Evolutionary conservation across 2,797 vertebrate species (phyloP).

Genomic region (Podargus strigoides): DNA sequence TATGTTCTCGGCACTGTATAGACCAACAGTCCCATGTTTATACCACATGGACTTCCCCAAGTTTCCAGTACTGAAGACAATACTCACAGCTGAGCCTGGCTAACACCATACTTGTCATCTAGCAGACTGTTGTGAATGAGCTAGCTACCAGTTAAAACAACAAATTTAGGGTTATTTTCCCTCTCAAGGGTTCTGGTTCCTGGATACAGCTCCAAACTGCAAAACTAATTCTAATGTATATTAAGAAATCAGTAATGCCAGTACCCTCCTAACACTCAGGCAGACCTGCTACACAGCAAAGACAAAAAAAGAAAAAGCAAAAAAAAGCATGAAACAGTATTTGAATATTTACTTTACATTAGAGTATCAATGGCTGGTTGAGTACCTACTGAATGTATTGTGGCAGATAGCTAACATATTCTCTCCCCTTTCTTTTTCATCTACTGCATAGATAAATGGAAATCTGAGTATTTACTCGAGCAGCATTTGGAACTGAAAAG

Average conservation of each 20-base stretch:
- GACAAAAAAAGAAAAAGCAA: too few relatives aligned
- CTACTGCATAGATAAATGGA: neutral
- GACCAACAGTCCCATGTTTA: neutral
- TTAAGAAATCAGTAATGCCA: too few relatives aligned
- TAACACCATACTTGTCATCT: neutral
- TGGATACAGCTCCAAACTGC: neutral
- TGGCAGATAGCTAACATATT: neutral
- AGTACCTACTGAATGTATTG: neutral
- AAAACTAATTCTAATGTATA: neutral
- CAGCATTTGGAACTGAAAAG: neutral
- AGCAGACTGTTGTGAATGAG: neutral
- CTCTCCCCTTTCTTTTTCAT: neutral
- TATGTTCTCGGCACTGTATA: rapidly evolving
- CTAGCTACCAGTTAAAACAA: neutral
- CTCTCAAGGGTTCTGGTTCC: neutral
- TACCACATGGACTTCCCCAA: neutral
- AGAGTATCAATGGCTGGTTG: neutral
- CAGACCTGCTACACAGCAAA: neutral
- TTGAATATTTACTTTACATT: neutral
- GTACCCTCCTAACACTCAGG: neutral
- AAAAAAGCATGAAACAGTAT: neutral
- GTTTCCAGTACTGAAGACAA: neutral
- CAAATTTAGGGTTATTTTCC: neutral
- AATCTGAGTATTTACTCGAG: neutral
- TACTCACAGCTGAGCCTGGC: neutral